Base-by-base conservation (phyloP, 1,140 invertebrate species). In the Charaxes varanes region DNA sequence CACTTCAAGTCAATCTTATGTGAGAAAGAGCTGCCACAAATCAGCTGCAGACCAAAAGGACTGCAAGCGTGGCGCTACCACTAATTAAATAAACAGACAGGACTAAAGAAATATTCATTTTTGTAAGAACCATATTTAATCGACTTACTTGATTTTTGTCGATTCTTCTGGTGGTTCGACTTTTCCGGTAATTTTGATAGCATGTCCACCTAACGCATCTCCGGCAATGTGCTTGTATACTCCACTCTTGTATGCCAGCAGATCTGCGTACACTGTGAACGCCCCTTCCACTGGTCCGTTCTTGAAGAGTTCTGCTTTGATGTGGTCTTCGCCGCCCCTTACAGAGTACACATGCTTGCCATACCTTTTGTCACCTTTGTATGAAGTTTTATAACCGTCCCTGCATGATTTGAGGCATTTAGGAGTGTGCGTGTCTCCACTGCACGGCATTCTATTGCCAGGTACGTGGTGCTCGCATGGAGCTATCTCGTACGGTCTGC, bases 201-300 rank as follows among this genome's bases (percentile, higher is more conserved):
- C 96, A 82, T 98, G 96, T 6, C 95, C 95, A 17, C 95, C 96
- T 14, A 96, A 85, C 10, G 84, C 86, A 14, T 86, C 72, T 22
- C 95, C 94, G 35, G 86, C 78, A 2, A 89, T 88, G 68, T 97
- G 94, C 66, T 93, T 87, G 77, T 97, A 97, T 4, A 97, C 94
- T 55, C 94, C 93, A 86, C 59, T 60, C 84, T 96, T 96, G 84
- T 98, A 98, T 17, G 86, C 77, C 1, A 94, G 78, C 60, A 98
- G 92, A 84, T 98, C 96, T 32, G 88, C 88, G 68, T 95, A 98
- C 6, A 98, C 95, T 1, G 91, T 91, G 62, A 97, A 97, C 19
- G 93, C 94, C 0, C 87, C 95, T 85, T 97, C 95, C 0, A 98
- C 93, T 2, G 96, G 96, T 7, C 96, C 96, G 78, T 97, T 94